Evolutionary conservation across 2,888 invertebrate genomes (phyloP).

Genomic region (Meiosimyza platycephala): DNA sequence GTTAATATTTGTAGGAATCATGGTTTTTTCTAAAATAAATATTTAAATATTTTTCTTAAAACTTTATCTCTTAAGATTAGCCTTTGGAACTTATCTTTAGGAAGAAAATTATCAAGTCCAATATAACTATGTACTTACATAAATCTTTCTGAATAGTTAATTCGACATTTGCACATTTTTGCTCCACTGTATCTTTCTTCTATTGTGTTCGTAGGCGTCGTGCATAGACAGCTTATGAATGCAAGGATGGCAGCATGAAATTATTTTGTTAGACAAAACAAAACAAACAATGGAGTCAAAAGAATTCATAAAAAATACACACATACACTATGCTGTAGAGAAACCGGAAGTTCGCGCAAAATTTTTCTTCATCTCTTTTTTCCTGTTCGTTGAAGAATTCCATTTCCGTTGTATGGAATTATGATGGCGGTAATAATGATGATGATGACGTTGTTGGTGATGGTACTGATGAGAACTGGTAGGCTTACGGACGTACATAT

Average conservation of each 20-base stretch:
- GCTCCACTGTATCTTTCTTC: not conserved
- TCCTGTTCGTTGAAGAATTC: slow-evolving; percentile 54
- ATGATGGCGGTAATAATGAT: slow-evolving; percentile 2
- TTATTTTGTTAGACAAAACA: slow-evolving; percentile 62
- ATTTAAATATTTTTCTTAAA: no score
- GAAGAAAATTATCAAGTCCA: no score
- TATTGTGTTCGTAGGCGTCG: slow-evolving; percentile 3
- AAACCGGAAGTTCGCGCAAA: slow-evolving; percentile 32
- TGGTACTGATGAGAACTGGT: no score
- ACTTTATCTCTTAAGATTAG: no score
- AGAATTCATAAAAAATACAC: slow-evolving; percentile 30
- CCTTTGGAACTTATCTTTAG: no score
- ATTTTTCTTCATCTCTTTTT: slow-evolving; percentile 26
- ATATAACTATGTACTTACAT: no score
- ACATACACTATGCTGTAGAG: not conserved
- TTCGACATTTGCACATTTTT: not conserved
- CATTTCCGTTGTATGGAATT: slow-evolving; percentile 51
- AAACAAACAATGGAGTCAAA: slow-evolving; percentile 39
- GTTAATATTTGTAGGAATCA: no score
- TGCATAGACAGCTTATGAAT: no score
- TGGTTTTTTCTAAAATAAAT: no score
- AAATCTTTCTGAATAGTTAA: no score
- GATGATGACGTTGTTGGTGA: not conserved
- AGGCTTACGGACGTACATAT: no score
- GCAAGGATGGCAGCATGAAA: slow-evolving; percentile 48